Base-by-base conservation (phyloP, 2,113 vertebrate genomes). In the Neogobius melanostomus region DNA sequence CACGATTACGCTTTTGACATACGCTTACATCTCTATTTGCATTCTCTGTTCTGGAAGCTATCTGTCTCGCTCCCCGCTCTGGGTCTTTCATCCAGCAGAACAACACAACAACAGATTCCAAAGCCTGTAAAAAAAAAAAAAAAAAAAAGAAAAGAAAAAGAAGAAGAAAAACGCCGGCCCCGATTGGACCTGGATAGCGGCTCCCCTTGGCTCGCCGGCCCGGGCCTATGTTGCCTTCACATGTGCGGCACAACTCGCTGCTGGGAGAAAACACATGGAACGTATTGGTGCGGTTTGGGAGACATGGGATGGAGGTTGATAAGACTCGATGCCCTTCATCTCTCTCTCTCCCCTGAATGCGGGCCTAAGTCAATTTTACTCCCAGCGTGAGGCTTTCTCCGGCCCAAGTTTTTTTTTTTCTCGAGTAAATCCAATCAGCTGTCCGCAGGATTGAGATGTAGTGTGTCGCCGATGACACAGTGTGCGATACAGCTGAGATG, bases 341-440 rank as follows among this genome's bases (percentile, higher is more conserved):
- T 87, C 83, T 73, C 76, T 53, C 85, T 80, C 28, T n/a, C 21
- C 28, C 28, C 84, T 80, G 85, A 89, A 87, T 82, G 80, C 83
- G 72, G 81, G 81, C 87, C 89, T 88, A 88, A 92, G 88, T 91
- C 88, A 90, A 91, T 93, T 90, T 89, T 90, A 85, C 84, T 91
- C 91, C 52, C 91, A 90, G 90, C 86, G 6, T 88, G 90, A 83
- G 86, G 81, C 78, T 84, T 88, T 91, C 82, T 87, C 71, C 78
- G 68, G 90, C 82, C 82, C 82, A 86, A 79, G 72, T 89, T 91
- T 61, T 91, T 86, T 36, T 36, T 36, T 36, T 36, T 3, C 44
- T 90, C 86, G 81, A 88, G 84, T 79, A 91, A 92, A 92, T 91
- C 89, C 85, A 90, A 92, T 94, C 92, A 91, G 87, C 88, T 89